These are phyloP conservation scores for Pristionchus fissidentatus DNA, from an alignment of 2,888 invertebrate species.

Conservation along the genomic window DNA sequence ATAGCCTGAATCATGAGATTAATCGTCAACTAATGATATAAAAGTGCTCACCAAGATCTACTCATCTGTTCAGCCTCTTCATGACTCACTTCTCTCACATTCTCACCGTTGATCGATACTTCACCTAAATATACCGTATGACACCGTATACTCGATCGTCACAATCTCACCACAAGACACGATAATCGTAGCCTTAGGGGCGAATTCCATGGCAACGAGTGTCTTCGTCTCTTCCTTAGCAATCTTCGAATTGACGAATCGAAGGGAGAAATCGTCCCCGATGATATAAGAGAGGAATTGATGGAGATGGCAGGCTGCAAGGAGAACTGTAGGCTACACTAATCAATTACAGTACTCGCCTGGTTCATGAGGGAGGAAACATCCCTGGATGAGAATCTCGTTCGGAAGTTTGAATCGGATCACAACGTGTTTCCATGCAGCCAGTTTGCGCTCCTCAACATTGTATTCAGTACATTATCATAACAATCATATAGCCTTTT, in stretches of 20 bases:
- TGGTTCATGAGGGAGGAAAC: slow-evolving; percentile 39
- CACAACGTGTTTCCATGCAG: slow-evolving; percentile 17
- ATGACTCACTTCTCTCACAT: not conserved
- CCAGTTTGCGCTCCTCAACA: slow-evolving; percentile 4
- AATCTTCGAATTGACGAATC: slow-evolving; percentile 13
- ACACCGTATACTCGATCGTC: not conserved
- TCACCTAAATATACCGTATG: not conserved
- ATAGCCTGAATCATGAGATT: not conserved
- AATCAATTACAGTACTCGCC: not conserved
- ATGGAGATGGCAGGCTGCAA: not conserved
- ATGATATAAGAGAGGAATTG: slow-evolving; percentile 18
- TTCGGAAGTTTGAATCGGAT: slow-evolving; percentile 25
- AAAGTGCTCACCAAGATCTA: slow-evolving; percentile 16
- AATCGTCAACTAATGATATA: not conserved
- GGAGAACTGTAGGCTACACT: not conserved
- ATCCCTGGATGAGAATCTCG: slow-evolving; percentile 19
- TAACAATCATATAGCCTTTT: too few species aligned
- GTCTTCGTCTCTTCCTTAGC: slow-evolving; percentile 21
- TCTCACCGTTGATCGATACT: slow-evolving; percentile 2
- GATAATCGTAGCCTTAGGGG: slow-evolving; percentile 36
- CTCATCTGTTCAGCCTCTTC: slow-evolving; percentile 29
- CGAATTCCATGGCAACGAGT: slow-evolving; percentile 18
- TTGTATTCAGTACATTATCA: not conserved
- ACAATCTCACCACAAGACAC: slow-evolving; percentile 4
- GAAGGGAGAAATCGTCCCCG: not conserved